A percentile compares a stretch with the other conserved stretches of the same genome.
Conservation (phyloP, 1,140 invertebrate genomes). For the Leptinotarsa lineolata region DNA sequence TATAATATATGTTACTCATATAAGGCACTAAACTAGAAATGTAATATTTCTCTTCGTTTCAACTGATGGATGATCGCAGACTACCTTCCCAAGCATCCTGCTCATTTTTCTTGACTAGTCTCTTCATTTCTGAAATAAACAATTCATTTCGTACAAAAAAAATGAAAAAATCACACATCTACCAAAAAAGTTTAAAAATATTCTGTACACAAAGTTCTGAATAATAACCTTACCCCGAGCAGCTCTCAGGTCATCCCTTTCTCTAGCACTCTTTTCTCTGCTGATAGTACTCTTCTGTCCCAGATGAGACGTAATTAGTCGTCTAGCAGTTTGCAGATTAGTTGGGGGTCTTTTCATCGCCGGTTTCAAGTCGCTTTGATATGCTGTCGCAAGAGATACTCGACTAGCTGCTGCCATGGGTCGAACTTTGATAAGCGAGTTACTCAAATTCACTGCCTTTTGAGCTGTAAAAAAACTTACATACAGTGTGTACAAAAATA, state of each 20-base stretch:
- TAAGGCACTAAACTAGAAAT: not conserved
- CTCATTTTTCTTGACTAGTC: slow-evolving; percentile 47
- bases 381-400: slow-evolving; percentile 43
- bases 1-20: too few species aligned
- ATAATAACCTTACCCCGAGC: slow-evolving; percentile 47
- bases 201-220: not conserved
- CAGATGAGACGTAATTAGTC: slow-evolving; percentile 52
- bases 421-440: slow-evolving; percentile 52
- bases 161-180: not conserved
- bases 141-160: not conserved
- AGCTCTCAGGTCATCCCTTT: slow-evolving; percentile 48
- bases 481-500: too few species aligned
- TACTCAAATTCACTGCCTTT: slow-evolving; percentile 47
- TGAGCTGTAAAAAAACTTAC: slow-evolving; percentile 43
- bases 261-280: slow-evolving; percentile 50
- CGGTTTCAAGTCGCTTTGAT: slow-evolving; percentile 49
- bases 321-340: slow-evolving; percentile 52
- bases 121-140: slow-evolving; percentile 48
- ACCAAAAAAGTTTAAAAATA: not conserved
- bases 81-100: slow-evolving; percentile 54
- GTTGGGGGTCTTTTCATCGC: slow-evolving; percentile 54
- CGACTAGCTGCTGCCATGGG: slow-evolving; percentile 47
- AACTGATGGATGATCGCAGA: slow-evolving; percentile 36
- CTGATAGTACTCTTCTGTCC: slow-evolving; percentile 49
- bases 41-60: slow-evolving; percentile 2